Evolutionary conservation across 2,113 vertebrate genomes (phyloP).

Genomic region (Pelecanus crispus): DNA sequence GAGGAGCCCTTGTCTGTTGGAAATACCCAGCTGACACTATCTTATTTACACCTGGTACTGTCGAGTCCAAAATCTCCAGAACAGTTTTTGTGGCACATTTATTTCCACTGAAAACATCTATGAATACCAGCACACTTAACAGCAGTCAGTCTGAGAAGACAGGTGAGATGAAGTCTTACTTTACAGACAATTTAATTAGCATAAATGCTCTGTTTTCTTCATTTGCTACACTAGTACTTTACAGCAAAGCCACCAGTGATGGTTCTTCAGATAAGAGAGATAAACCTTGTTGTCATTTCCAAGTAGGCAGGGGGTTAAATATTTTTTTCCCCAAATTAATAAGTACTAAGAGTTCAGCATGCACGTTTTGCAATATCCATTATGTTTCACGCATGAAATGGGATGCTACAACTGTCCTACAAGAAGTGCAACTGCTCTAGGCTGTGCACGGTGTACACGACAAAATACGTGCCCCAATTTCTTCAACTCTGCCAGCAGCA

Average conservation of each 20-base stretch:
- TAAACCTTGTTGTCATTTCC: background rate
- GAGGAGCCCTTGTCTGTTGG: background rate
- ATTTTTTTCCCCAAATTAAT: background rate
- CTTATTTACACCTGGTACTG: background rate
- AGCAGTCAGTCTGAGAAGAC: background rate
- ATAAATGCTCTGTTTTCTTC: constrained; percentile 41
- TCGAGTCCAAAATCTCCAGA: background rate
- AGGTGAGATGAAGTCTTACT: constrained; percentile 36
- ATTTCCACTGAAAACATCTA: background rate
- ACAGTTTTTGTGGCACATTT: background rate
- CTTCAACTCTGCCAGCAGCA: background rate
- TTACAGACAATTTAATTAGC: constrained; percentile 62
- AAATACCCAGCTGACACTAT: background rate
- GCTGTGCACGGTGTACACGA: accelerated
- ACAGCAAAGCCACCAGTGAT: constrained; percentile 46
- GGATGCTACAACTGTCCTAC: background rate
- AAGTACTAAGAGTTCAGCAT: background rate
- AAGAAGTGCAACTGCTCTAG: background rate
- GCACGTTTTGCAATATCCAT: background rate
- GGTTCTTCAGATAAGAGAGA: background rate
- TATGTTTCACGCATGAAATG: background rate
- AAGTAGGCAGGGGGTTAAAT: background rate
- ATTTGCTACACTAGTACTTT: constrained; percentile 44
- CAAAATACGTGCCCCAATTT: background rate
- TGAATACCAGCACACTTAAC: background rate